Conservation (phyloP, 1,140 invertebrate species). For the Archivesica marissinica region DNA sequence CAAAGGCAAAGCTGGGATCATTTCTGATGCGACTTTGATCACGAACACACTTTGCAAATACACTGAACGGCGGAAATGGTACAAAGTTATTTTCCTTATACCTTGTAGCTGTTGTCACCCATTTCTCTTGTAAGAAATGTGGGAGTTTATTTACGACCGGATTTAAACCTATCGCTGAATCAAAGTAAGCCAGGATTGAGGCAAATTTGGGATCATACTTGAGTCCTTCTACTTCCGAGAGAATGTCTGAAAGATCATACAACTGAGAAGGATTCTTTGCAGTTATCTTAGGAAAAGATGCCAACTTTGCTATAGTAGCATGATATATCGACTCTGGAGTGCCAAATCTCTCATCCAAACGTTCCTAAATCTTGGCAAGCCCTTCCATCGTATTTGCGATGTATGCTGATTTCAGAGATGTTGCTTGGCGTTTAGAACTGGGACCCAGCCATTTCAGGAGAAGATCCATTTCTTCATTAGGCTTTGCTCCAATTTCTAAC, state of each 20-base stretch:
- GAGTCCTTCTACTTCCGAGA: slow-evolving; percentile 54
- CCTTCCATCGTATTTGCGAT: slow-evolving; percentile 16
- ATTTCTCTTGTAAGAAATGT: slow-evolving; percentile 60
- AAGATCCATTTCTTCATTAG: slow-evolving; percentile 51
- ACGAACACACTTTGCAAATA: slow-evolving; percentile 61
- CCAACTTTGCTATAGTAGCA: slow-evolving; percentile 42
- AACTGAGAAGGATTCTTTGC: slow-evolving; percentile 44
- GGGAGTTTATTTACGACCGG: slow-evolving; percentile 66
- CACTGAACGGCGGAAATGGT: slow-evolving; percentile 61
- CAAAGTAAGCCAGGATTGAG: slow-evolving; percentile 56
- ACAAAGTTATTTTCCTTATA: slow-evolving; percentile 56
- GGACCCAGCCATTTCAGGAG: slow-evolving; percentile 57
- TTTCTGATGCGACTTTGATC: slow-evolving; percentile 41
- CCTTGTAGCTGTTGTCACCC: slow-evolving; percentile 49
- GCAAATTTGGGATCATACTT: slow-evolving; percentile 52
- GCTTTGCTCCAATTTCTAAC: slow-evolving; percentile 5
- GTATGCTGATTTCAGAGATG: slow-evolving; percentile 28
- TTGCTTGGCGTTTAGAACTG: slow-evolving; percentile 7
- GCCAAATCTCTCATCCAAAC: slow-evolving; percentile 62
- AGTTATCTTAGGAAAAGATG: slow-evolving; percentile 44
- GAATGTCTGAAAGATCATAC: slow-evolving; percentile 61
- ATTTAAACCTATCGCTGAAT: slow-evolving; percentile 59
- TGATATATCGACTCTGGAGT: slow-evolving; percentile 47
- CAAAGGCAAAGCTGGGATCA: slow-evolving; percentile 14
- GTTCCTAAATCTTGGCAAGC: slow-evolving; percentile 50